Evolutionary conservation across 2,113 vertebrate species (phyloP), one percentile per base, ranked within the genome.

Genomic region (Chloropsis hardwickii): DNA sequence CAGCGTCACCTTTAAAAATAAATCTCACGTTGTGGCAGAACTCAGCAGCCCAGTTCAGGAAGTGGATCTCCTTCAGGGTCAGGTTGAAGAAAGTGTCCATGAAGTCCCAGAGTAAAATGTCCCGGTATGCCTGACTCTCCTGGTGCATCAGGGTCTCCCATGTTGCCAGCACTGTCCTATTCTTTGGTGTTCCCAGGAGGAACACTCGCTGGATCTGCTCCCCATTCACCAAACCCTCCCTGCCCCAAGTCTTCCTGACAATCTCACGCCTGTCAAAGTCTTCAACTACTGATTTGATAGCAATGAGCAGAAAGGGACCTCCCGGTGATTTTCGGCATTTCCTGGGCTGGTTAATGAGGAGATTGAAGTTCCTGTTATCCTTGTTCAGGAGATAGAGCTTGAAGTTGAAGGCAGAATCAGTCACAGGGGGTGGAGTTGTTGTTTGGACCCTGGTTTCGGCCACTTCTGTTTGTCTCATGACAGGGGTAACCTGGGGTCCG

Each of bases 31-130:
- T 81, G 22, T 97, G 97, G 86, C 99, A 99, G 97, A 98, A 99
- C 33, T 94, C 94, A 39, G 99, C 98, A 31, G 99, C 95, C 99
- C 99, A 99, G 70, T 97, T 96, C 24, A 99, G 98, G 87, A 99
- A 99, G 93, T 99, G 99, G 2, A 99, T 99, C 97, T 99, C 99
- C 96, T 99, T 99, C 70, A 99, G 98, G 2, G 99, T 99, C 94
- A 99, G 94, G 92, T 99, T 99, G 97, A 99, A 99, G 96, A 99
- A 99, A 3, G 99, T 99, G 97, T 99, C 99, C 8, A 98, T 97
- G 76, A 99, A 99, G 94, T 99, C 99, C 99, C 99, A 99, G 20
- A 99, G 98, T 70, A 99, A 96, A 91, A 99, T 98, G 77, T 99
- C 99, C 10, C 88, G 71, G 18, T 98, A 99, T 1, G 94, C 91